These are phyloP conservation scores for Trichopria drosophilae DNA, from an alignment of 2,888 invertebrate species.

Conservation along the genomic window DNA sequence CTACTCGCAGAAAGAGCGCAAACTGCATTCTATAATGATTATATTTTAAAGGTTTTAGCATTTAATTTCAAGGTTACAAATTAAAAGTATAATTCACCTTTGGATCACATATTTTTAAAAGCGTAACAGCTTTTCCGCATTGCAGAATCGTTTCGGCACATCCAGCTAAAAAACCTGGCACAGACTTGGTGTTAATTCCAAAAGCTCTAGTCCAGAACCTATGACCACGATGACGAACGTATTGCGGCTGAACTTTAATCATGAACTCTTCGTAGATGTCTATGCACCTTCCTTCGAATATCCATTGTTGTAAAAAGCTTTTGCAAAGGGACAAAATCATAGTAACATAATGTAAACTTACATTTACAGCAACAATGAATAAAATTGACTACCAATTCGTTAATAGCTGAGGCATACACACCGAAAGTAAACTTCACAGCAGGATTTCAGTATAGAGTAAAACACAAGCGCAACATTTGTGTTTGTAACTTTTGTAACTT, in stretches of 20 bases:
- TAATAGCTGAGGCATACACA: conserved; percentile 45
- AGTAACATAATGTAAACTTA: no score
- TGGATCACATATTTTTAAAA: conserved; percentile 72
- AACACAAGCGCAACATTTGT: conserved; percentile 62
- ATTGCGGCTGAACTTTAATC: conserved; percentile 70
- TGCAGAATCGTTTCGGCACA: conserved; percentile 69
- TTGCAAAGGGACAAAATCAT: not conserved
- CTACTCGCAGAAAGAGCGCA: conserved; percentile 61
- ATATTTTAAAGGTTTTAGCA: conserved; percentile 1
- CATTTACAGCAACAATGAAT: no score
- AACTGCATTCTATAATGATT: conserved; percentile 60
- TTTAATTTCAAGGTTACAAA: conserved; percentile 1
- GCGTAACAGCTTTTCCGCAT: conserved; percentile 74
- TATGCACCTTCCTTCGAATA: conserved; percentile 80
- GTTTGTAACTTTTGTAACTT: conserved; percentile 65
- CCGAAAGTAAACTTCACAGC: conserved; percentile 67
- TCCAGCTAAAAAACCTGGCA: conserved; percentile 71
- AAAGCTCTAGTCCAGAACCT: conserved; percentile 72
- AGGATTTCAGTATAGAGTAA: conserved; percentile 63
- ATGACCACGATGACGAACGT: conserved; percentile 66
- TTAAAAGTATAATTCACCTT: conserved; percentile 63
- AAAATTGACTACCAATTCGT: no score
- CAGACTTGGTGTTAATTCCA: conserved; percentile 57
- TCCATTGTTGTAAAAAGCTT: conserved; percentile 78
- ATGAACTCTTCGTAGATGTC: conserved; percentile 85